Evolutionary conservation across 1,140 invertebrate species (phyloP).

Genomic region (Megalopta genalis): DNA sequence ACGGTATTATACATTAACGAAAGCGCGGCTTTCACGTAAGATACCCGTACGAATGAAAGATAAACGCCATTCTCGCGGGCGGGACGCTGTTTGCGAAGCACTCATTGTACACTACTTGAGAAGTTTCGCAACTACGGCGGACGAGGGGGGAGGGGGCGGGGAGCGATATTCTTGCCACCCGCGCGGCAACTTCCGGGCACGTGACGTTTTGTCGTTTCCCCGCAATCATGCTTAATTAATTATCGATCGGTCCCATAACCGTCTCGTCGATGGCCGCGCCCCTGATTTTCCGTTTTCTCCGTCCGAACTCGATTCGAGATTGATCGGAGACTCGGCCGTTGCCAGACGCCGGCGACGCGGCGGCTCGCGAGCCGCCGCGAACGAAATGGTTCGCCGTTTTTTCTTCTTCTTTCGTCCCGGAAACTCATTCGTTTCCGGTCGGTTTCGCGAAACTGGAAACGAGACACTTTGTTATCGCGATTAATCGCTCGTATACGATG

Average conservation of each 20-base stretch:
- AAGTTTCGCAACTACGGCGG: slow-evolving; percentile 46
- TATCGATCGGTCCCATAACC: slow-evolving; percentile 46
- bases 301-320: not conserved
- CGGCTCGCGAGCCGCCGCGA: too few species aligned
- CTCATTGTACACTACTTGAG: slow-evolving; percentile 40
- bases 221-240: slow-evolving; percentile 61
- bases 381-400: too few species aligned
- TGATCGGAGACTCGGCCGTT: too few species aligned
- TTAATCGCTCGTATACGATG: too few species aligned
- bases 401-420: too few species aligned
- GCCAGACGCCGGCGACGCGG: too few species aligned
- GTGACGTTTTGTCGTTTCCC: slow-evolving; percentile 53
- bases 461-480: too few species aligned
- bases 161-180: slow-evolving; percentile 50
- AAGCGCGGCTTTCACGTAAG: slow-evolving; percentile 30
- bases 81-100: slow-evolving; percentile 50
- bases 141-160: not conserved
- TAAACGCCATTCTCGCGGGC: slow-evolving; percentile 46
- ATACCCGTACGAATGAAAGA: slow-evolving; percentile 57
- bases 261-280: too few species aligned
- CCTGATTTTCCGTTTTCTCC: slow-evolving; percentile 3
- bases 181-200: slow-evolving; percentile 47
- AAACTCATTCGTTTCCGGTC: too few species aligned
- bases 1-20: slow-evolving; percentile 50
- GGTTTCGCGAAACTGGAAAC: too few species aligned